A percentile compares a stretch with the other conserved stretches of the same genome.
These are phyloP conservation scores for Eristalis arbustorum DNA, from an alignment of 2,888 invertebrate species.

Conservation along the genomic window DNA sequence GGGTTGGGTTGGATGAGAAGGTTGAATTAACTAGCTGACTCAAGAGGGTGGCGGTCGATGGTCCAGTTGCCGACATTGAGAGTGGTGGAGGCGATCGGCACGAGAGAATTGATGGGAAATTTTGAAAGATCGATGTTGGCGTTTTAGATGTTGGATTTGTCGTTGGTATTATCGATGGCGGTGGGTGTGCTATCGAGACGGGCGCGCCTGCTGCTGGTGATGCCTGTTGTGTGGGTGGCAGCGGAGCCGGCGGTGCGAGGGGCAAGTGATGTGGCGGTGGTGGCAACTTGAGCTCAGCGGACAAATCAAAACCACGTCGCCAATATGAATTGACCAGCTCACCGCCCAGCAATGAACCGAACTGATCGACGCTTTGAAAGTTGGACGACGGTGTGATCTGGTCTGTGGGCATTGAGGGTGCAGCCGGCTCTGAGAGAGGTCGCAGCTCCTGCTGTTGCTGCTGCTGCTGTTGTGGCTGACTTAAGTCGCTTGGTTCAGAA, in stretches of 20 bases:
- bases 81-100: constrained; percentile 72
- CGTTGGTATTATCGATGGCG: constrained; percentile 73
- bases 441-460: constrained; percentile 65
- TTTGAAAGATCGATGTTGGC: constrained; percentile 77
- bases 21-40: constrained; percentile 80
- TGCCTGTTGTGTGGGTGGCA: constrained; percentile 52
- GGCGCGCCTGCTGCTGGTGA: constrained; percentile 29
- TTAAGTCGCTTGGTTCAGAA: constrained; percentile 40
- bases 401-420: constrained; percentile 66
- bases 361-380: constrained; percentile 85
- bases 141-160: constrained; percentile 75
- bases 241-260: constrained; percentile 71
- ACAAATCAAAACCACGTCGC: constrained; percentile 85
- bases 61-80: constrained; percentile 73
- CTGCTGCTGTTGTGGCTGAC: constrained; percentile 58
- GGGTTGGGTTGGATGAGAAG: constrained; percentile 75
- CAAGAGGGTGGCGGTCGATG: constrained; percentile 82
- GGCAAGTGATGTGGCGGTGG: constrained; percentile 73
- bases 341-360: constrained; percentile 89
- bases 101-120: constrained; percentile 72
- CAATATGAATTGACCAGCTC: constrained; percentile 89
- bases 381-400: constrained; percentile 77
- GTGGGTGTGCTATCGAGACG: constrained; percentile 52
- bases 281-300: constrained; percentile 73
- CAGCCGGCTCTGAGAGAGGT: constrained; percentile 47